Base-by-base conservation (phyloP, 2,797 vertebrate genomes). In the Periparus ater region DNA sequence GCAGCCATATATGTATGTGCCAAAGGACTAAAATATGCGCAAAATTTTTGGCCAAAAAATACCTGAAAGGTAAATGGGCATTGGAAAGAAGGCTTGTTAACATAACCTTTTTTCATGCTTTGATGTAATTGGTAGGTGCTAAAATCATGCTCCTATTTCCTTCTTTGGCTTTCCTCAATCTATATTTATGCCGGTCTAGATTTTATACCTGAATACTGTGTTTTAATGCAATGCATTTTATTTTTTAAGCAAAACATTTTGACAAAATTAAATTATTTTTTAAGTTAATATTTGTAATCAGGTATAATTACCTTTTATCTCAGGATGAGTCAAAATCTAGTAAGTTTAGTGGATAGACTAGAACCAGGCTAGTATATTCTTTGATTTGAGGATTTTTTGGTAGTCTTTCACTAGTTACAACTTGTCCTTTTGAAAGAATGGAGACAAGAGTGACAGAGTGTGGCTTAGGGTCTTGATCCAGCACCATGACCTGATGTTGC, bases 1-100 rank as follows among this genome's bases (percentile, higher is more conserved):
- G 32, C 20, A 70, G 53, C 42, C 17, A 11, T 53, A 27, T 8
- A 22, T 0, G 0, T 66, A 5, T 44, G 27, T 82, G 61, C 34
- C 51, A 58, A 54, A 82, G 79, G 29, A 63, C 61, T 80, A 57
- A 93, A 29, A 32, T 6, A 12, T 1, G 3, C 17, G 67, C 17
- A 44, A n/a, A 55, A 75, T 22, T 65, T 77, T 74, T 68, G 32
- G 27, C 65, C 23, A 54, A 40, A 82, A 77, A 76, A 29, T 72
- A 27, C 14, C 3, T 48, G 17, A 15, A 74, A 74, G 13, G 13
- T 67, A 53, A 50, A 44, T 9, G 19, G 17, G 6, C 26, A 42
- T 42, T 77, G 47, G 23, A 61, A 88, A 68, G 53, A 60, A 93
- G 48, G 9, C 12, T 57, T 79, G 10, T 44, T 92, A 63, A 26